Percentiles rank a stretch among this genome's conserved stretches.
phyloP scores from a whole-genome alignment of 2,113 vertebrate genomes.

The Pycnonotus jocosus region DNA sequence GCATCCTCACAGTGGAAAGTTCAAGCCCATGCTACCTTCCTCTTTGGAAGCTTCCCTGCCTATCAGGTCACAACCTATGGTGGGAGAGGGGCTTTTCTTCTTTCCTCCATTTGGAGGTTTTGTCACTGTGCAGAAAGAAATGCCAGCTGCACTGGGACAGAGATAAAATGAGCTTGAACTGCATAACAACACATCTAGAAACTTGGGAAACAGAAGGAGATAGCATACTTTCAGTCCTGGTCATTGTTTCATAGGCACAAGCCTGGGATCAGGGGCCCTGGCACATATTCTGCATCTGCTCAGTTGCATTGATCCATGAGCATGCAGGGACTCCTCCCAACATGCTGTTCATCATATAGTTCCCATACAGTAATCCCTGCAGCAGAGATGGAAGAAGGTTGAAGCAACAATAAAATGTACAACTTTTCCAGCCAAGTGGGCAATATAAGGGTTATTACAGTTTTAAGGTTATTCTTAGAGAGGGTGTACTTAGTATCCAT shows the following conservation, averaged over 20 bases:
- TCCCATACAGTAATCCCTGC: background rate
- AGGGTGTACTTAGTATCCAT: background rate
- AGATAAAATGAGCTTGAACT: background rate
- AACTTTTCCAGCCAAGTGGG: background rate
- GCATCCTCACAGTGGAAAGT: background rate
- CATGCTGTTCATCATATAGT: background rate
- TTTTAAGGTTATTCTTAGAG: background rate
- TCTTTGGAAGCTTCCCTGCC: background rate
- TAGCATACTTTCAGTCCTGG: background rate
- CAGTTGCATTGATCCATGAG: background rate
- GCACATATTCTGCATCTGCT: background rate
- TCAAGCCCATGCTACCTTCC: background rate
- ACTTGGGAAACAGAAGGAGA: background rate
- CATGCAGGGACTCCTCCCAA: fast-evolving
- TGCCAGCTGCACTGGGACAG: background rate
- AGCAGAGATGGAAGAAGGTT: background rate
- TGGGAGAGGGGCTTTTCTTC: background rate
- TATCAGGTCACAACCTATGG: background rate
- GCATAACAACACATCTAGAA: background rate
- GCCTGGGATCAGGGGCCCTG: background rate
- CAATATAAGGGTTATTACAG: background rate
- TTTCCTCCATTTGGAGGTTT: background rate
- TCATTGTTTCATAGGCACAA: background rate
- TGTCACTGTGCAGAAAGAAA: background rate
- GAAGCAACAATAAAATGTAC: background rate